Base-by-base conservation (phyloP, 2,888 invertebrate species). In the Carabus problematicus region DNA sequence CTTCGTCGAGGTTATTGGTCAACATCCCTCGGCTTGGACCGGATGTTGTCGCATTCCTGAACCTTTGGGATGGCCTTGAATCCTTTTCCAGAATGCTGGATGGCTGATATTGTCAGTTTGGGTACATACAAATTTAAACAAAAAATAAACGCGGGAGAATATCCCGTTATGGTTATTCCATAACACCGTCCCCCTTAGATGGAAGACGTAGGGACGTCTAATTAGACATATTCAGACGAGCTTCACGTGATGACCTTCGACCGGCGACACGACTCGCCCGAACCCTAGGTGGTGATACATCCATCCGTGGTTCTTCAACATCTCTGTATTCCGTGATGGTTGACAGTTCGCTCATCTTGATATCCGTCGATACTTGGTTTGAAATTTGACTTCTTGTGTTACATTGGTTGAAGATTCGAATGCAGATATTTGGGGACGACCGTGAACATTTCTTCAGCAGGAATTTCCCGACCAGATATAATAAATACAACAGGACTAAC, bases 91-190 rank as follows among this genome's bases (percentile, higher is more conserved):
- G n/a, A n/a, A n/a, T n/a, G n/a, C n/a, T n/a, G n/a, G n/a, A n/a
- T n/a, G n/a, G n/a, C n/a, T n/a, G n/a, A n/a, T n/a, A n/a, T n/a
- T n/a, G n/a, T n/a, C n/a, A n/a, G n/a, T n/a, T n/a, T n/a, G n/a
- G n/a, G n/a, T n/a, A n/a, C n/a, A n/a, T n/a, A n/a, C n/a, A n/a
- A n/a, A n/a, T n/a, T n/a, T n/a, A n/a, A n/a, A n/a, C n/a, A n/a
- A n/a, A n/a, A n/a, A n/a, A n/a, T n/a, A n/a, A n/a, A n/a, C n/a
- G n/a, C n/a, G n/a, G n/a, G n/a, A n/a, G n/a, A n/a, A n/a, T n/a
- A n/a, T n/a, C n/a, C n/a, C 42, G 49, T 70, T 18, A 12, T 64
- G 11, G 42, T 8, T 8, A 42, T 42, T 42, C 42, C 42, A 42
- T 42, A 9, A 42, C 47, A 47, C 47, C 47, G n/a, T 16, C 47